These are phyloP conservation scores for Apodemia duryi DNA, from an alignment of 2,888 invertebrate genomes.

Conservation along the genomic window DNA sequence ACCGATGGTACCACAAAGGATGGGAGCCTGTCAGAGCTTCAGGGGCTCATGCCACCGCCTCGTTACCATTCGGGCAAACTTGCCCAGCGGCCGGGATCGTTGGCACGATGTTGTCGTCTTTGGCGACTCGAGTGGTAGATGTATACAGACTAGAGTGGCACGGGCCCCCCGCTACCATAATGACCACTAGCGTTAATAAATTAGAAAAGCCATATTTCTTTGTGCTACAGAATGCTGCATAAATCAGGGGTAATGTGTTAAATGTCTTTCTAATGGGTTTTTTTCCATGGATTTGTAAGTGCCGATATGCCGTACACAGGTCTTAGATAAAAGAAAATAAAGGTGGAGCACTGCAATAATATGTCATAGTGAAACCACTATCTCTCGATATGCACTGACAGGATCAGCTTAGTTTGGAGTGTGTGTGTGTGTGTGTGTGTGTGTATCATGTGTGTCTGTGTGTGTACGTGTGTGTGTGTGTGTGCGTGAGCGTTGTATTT, in stretches of 20 bases:
- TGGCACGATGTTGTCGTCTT: constrained; percentile 48
- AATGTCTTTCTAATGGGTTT: too few relatives aligned
- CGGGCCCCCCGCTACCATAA: constrained; percentile 51
- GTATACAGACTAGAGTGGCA: constrained; percentile 71
- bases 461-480: too few relatives aligned
- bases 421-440: too few relatives aligned
- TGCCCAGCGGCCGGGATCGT: constrained; percentile 60
- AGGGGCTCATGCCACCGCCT: constrained; percentile 55
- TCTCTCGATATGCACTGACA: too few relatives aligned
- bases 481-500: too few relatives aligned
- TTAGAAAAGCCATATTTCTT: constrained; percentile 63
- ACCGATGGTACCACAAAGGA: constrained; percentile 60
- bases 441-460: too few relatives aligned
- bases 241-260: not conserved
- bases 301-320: too few relatives aligned
- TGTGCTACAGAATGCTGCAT: constrained; percentile 59
- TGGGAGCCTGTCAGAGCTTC: constrained; percentile 57
- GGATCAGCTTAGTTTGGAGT: too few relatives aligned
- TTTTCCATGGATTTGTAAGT: too few relatives aligned
- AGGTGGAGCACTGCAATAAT: too few relatives aligned
- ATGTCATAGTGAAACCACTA: too few relatives aligned
- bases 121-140: constrained; percentile 52
- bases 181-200: constrained; percentile 57
- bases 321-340: too few relatives aligned
- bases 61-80: constrained; percentile 58